phyloP scores from a whole-genome alignment of 2,113 vertebrate species.

The Lampris megalopsis region DNA sequence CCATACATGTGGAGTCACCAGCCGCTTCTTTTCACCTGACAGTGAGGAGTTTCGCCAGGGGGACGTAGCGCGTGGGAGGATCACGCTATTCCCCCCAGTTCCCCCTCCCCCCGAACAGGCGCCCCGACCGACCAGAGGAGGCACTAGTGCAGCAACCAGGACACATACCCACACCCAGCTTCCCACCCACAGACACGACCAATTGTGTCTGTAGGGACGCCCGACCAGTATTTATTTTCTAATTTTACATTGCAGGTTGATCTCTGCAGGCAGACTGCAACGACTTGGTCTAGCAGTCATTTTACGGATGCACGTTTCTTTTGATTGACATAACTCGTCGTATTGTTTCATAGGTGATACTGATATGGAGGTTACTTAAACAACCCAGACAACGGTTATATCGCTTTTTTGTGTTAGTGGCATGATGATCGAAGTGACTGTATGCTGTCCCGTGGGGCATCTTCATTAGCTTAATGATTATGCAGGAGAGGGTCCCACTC shows the following conservation, averaged over 20 bases:
- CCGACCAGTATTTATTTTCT: background rate
- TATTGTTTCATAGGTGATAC: too few relatives aligned
- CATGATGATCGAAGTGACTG: slow-evolving; percentile 19
- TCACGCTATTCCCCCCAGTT: too few relatives aligned
- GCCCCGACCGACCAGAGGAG: too few relatives aligned
- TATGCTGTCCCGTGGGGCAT: slow-evolving; percentile 23
- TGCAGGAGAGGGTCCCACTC: slow-evolving; percentile 63
- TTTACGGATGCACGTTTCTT: background rate
- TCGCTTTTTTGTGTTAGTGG: slow-evolving; percentile 4
- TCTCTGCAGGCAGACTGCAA: background rate
- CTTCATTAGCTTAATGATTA: slow-evolving; percentile 70
- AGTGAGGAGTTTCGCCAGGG: too few relatives aligned
- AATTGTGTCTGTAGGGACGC: too few relatives aligned
- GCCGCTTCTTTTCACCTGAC: too few relatives aligned
- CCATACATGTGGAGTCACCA: too few relatives aligned
- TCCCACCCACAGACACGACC: too few relatives aligned
- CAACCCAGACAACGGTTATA: slow-evolving; percentile 14
- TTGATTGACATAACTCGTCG: background rate
- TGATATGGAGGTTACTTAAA: background rate
- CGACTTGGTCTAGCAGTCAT: background rate
- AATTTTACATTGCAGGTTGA: background rate
- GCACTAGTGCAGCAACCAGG: too few relatives aligned
- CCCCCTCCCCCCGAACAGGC: too few relatives aligned
- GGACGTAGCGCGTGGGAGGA: too few relatives aligned
- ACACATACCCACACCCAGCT: too few relatives aligned